These are phyloP conservation scores for Triops cancriformis DNA, from an alignment of 1,140 invertebrate genomes.

Conservation along the genomic window DNA sequence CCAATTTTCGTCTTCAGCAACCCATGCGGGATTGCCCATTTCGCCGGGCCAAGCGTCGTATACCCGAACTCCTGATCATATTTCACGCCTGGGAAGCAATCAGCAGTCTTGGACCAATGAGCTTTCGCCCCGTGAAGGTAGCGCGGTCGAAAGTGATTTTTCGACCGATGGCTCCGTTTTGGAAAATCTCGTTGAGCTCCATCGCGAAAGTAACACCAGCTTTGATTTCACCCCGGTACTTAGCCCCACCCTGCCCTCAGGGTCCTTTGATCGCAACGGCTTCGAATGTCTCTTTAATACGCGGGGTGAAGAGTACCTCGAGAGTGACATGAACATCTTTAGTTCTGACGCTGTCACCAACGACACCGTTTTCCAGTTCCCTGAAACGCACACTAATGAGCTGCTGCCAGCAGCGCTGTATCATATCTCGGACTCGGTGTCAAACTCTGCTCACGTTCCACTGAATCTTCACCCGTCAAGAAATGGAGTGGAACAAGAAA, in stretches of 20 bases:
- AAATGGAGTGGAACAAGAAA: slow-evolving; percentile 3
- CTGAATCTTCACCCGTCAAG: neutral
- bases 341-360: neutral
- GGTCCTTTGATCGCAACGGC: neutral
- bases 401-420: neutral
- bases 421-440: neutral
- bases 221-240: neutral
- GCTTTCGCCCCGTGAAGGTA: neutral
- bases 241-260: neutral
- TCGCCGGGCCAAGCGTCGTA: neutral
- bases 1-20: neutral
- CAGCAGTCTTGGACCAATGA: neutral
- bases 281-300: neutral
- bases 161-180: neutral
- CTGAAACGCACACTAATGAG: neutral
- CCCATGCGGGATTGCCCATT: neutral
- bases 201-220: neutral
- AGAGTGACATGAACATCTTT: neutral
- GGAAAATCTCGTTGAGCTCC: neutral
- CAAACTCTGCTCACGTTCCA: neutral
- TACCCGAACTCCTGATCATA: neutral
- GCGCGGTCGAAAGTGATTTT: neutral
- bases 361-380: neutral
- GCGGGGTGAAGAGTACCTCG: neutral
- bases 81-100: neutral